Conservation (phyloP, 2,113 vertebrate genomes). For the Silurus glanis region DNA sequence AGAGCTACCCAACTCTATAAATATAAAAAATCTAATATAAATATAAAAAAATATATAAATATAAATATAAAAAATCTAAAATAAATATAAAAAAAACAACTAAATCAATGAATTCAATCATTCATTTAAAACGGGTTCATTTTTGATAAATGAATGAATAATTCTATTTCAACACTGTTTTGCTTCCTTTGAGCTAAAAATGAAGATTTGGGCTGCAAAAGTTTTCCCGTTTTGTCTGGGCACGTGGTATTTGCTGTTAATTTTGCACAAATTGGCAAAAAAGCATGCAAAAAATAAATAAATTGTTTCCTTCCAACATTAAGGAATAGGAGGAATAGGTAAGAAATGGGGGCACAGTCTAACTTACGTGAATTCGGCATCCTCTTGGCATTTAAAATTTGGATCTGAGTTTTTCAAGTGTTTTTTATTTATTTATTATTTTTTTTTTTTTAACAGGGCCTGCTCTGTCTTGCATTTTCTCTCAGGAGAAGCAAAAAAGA, state of each 20-base stretch:
- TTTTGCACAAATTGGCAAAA: not conserved
- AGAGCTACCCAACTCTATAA: too few species aligned
- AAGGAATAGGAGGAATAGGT: constrained; percentile 39
- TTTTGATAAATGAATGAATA: too few species aligned
- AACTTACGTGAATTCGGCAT: constrained; percentile 62
- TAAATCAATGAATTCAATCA: too few species aligned
- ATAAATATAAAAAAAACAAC: too few species aligned
- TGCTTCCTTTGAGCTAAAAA: not conserved
- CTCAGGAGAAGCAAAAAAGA: constrained; percentile 73
- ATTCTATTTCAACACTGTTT: too few species aligned
- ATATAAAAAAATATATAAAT: too few species aligned
- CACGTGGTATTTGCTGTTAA: not conserved
- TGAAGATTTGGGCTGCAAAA: not conserved
- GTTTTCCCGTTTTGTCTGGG: not conserved
- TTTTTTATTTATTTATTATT: too few species aligned
- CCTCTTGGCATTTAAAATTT: constrained; percentile 55
- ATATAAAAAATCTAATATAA: too few species aligned
- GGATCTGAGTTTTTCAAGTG: constrained; percentile 62
- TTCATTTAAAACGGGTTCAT: too few species aligned
- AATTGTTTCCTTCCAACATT: not conserved
- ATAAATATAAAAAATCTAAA: too few species aligned
- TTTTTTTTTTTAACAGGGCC: constrained; percentile 65
- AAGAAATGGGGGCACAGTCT: constrained; percentile 67
- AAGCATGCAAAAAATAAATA: not conserved
- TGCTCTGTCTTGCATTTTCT: constrained; percentile 73